These are phyloP conservation scores for Cephus sareptanus DNA, from an alignment of 2,888 invertebrate species.

Conservation along the genomic window DNA sequence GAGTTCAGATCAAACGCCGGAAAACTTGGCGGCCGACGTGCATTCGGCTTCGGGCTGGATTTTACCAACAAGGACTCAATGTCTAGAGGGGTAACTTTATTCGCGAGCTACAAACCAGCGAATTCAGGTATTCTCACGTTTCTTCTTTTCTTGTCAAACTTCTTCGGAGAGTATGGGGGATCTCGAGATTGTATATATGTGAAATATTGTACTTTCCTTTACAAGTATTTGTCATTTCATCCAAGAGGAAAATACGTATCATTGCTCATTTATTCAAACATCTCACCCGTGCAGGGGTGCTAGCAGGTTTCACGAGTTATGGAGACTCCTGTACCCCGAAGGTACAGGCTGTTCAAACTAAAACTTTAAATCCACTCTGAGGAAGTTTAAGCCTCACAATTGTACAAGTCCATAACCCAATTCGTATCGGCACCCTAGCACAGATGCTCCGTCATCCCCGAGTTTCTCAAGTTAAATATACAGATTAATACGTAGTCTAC, in stretches of 20 bases:
- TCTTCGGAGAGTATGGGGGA: neutral
- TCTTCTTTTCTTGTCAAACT: neutral
- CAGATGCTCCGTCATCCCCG: neutral
- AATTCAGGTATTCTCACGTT: neutral
- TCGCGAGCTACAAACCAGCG: neutral
- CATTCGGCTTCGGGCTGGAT: slow-evolving; percentile 5
- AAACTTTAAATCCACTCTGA: neutral
- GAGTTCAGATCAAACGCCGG: slow-evolving; percentile 22
- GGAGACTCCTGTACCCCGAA: neutral
- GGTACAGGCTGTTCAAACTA: neutral
- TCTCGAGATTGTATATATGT: neutral
- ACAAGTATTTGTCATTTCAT: neutral
- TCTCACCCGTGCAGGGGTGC: neutral
- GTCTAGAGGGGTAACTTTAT: neutral
- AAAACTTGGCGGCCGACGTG: slow-evolving; percentile 12
- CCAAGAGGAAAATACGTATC: neutral
- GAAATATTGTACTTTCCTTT: neutral
- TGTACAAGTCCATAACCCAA: neutral
- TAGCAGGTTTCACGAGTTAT: neutral
- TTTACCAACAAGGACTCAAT: neutral
- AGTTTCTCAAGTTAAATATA: neutral
- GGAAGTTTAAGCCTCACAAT: neutral
- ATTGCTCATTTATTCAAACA: neutral
- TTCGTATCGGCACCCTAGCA: neutral
- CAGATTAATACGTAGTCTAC: neutral